Conservation (phyloP, 92 coral and sea anemone genomes). For the Siderastrea radians region DNA sequence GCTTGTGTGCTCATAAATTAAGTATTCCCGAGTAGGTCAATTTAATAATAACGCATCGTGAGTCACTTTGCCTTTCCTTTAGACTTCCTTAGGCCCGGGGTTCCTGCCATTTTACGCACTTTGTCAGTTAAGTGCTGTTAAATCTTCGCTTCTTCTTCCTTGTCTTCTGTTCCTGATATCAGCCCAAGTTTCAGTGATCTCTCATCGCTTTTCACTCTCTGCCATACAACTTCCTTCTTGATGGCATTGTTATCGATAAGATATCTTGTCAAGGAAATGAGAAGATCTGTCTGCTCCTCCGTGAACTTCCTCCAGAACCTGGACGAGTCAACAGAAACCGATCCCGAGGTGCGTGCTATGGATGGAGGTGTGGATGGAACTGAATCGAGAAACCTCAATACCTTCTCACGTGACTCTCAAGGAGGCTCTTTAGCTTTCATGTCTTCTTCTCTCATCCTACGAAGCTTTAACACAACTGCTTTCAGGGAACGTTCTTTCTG, state of each 20-base stretch:
- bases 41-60: too few species aligned
- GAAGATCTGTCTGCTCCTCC: constrained; percentile 25
- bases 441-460: constrained; percentile 30
- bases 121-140: too few species aligned
- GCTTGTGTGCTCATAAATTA: background rate
- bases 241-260: constrained; percentile 20
- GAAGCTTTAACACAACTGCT: constrained; percentile 52
- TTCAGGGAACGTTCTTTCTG: constrained; percentile 54
- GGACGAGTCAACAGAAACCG: background rate
- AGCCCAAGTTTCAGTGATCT: background rate
- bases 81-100: too few species aligned
- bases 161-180: too few species aligned
- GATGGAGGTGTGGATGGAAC: background rate
- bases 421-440: constrained; percentile 52
- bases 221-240: constrained; percentile 51
- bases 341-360: background rate
- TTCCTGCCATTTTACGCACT: too few species aligned
- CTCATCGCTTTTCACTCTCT: constrained; percentile 31
- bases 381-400: background rate
- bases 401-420: background rate
- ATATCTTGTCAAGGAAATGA: constrained; percentile 15
- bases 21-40: too few species aligned
- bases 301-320: constrained; percentile 38
- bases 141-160: too few species aligned
- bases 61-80: too few species aligned